Conservation (phyloP, 2,113 vertebrate genomes). For the Saguinus midas region DNA sequence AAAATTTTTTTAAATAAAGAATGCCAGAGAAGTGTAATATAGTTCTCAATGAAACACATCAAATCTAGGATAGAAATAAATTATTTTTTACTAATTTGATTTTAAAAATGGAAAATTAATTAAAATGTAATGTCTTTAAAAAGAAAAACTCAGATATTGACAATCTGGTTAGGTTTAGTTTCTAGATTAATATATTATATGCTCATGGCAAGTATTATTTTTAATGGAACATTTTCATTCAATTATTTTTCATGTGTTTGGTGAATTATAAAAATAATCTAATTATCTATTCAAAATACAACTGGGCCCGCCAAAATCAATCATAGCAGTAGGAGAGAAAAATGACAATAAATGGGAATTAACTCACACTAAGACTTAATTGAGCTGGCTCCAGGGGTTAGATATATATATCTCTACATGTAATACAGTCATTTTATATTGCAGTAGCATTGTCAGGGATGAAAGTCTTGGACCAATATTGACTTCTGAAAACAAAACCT, state of each 20-base stretch:
- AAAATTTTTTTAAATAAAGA: not conserved
- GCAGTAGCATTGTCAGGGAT: not conserved
- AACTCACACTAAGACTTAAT: constrained; percentile 69
- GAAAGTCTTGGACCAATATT: not conserved
- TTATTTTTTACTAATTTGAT: not conserved
- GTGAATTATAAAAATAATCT: constrained; percentile 64
- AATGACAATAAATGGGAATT: constrained; percentile 67
- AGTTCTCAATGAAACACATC: not conserved
- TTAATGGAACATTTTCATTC: constrained; percentile 38
- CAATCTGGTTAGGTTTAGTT: not conserved
- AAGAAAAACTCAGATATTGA: not conserved
- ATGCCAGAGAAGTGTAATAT: not conserved
- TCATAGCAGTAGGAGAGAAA: constrained; percentile 64
- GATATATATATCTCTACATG: constrained; percentile 59
- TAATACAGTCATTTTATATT: constrained; percentile 60
- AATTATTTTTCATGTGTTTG: constrained; percentile 64
- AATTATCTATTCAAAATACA: constrained; percentile 64
- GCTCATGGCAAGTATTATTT: constrained; percentile 36
- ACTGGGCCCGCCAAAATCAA: constrained; percentile 53
- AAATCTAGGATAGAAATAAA: not conserved
- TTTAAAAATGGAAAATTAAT: not conserved
- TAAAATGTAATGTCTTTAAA: not conserved
- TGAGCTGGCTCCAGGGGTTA: constrained; percentile 63
- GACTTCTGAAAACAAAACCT: constrained; percentile 41
- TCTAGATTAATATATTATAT: not conserved